Base-by-base conservation (phyloP, 2,888 invertebrate genomes). In the Timema cristinae region DNA sequence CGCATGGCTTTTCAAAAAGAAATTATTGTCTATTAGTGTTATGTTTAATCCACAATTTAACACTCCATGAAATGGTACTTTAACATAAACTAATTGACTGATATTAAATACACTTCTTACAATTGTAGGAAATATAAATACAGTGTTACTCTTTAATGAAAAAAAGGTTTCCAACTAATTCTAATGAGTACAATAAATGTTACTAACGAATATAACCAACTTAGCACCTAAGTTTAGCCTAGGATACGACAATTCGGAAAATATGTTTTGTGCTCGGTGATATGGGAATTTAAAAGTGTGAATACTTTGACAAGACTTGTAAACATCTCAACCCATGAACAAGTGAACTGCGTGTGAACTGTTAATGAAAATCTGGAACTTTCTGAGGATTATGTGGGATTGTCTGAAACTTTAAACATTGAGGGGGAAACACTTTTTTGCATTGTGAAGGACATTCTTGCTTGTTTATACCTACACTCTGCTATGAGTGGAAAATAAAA, bases 301-400 rank as follows among this genome's bases (percentile, higher is more conserved):
- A 48, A 50, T 67, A 67, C 13, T 67, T 48, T 49, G 67, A 67
- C 49, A 50, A 67, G 15, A 48, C 67, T 50, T 67, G 67, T 67
- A n/a, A n/a, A 67, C 67, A 67, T 67, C 49, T 50, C 67, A 47
- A 47, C 49, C n/a, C 49, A 67, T 16, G 32, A 67, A 67, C 32
- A 67, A 67, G 67, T 67, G 49, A n/a, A 47, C 11, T 15, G 47
- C 48, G n/a, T 67, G 10, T 15, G 67, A 67, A 67, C n/a, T 7
- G 67, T 67, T 9, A 67, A 48, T 48, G 67, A 49, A 48, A 51
- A 67, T n/a, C 15, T 67, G 47, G 9, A 67, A 67, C 47, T 67
- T 8, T 49, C 10, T 50, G 67, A 48, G 49, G 9, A 50, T 15
- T 67, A 49, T 67, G 49, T 67, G 9, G 67, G 67, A 50, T 67